Conservation (phyloP, 2,888 invertebrate genomes). For the Neocrepidodera transversa region DNA sequence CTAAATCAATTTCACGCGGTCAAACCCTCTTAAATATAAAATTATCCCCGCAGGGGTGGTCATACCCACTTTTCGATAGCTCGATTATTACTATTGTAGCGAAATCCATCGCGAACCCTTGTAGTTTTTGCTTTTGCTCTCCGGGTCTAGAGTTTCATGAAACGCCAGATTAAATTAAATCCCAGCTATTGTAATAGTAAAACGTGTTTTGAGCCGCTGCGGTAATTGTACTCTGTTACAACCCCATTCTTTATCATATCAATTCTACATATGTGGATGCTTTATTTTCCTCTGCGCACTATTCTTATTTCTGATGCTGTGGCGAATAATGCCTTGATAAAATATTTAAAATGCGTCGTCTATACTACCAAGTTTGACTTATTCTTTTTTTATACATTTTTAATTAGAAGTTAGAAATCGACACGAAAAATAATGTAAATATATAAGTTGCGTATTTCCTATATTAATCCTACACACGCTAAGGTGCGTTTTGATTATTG, state of each 20-base stretch:
- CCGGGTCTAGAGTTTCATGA: conserved; percentile 49
- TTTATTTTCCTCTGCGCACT: conserved; percentile 49
- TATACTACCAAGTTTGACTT: too few species aligned
- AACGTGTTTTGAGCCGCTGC: conserved; percentile 58
- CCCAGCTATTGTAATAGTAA: conserved; percentile 58
- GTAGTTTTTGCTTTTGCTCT: conserved; percentile 45
- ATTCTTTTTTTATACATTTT: too few species aligned
- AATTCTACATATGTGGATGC: conserved; percentile 53
- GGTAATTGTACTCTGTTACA: conserved; percentile 54
- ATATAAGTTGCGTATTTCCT: too few species aligned
- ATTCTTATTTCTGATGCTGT: conserved; percentile 18
- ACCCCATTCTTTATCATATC: conserved; percentile 57
- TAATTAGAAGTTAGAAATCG: too few species aligned
- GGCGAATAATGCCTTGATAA: not conserved
- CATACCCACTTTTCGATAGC: conserved; percentile 31
- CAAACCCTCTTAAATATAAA: conserved; percentile 45
- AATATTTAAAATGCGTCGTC: conserved; percentile 6
- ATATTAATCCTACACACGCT: too few species aligned
- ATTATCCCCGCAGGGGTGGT: conserved; percentile 44
- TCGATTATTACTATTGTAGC: conserved; percentile 50
- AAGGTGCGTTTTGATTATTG: too few species aligned
- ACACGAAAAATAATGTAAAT: too few species aligned
- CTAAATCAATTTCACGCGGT: conserved; percentile 47
- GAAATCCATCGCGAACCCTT: conserved; percentile 47
- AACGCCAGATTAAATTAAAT: conserved; percentile 58